Evolutionary conservation across 2,113 vertebrate genomes (phyloP).

Genomic region (Nycticebus coucang): DNA sequence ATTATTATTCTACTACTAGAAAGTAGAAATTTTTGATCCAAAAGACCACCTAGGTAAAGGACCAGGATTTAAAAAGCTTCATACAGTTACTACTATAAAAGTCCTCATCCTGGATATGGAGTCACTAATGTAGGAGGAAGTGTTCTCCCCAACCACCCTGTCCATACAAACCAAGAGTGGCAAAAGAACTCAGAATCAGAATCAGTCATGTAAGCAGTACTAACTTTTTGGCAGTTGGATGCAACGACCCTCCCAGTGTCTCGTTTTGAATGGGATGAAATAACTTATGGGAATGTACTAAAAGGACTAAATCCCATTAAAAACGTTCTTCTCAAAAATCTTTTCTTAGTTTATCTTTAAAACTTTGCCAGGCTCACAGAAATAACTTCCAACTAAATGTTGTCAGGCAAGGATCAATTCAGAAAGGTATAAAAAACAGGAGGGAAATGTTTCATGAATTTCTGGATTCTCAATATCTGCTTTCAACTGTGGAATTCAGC

Average conservation of each 20-base stretch:
- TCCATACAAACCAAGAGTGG: background rate
- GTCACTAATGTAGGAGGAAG: background rate
- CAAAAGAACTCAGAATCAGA: background rate
- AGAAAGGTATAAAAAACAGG: constrained; percentile 37
- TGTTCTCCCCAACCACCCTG: background rate
- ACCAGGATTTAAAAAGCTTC: background rate
- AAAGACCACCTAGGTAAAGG: background rate
- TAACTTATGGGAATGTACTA: constrained; percentile 22
- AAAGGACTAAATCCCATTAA: constrained; percentile 11
- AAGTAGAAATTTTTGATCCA: constrained; percentile 31
- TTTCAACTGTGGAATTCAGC: constrained; percentile 26
- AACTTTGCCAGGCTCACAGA: background rate
- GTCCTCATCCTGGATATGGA: background rate
- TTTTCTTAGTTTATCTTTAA: constrained; percentile 48
- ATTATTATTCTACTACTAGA: constrained; percentile 17
- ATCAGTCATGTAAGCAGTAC: background rate
- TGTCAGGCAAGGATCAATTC: background rate
- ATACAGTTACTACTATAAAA: background rate
- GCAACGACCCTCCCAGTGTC: background rate
- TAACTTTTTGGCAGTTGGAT: constrained; percentile 19
- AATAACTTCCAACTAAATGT: background rate
- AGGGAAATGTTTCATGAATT: background rate
- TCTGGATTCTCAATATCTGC: constrained; percentile 31
- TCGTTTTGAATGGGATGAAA: background rate
- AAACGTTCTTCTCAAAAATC: constrained; percentile 43